Percentiles rank a stretch among this genome's conserved stretches.
Evolutionary conservation across 2,797 vertebrate genomes (phyloP).

Genomic region (Lophotriccus pileatus): DNA sequence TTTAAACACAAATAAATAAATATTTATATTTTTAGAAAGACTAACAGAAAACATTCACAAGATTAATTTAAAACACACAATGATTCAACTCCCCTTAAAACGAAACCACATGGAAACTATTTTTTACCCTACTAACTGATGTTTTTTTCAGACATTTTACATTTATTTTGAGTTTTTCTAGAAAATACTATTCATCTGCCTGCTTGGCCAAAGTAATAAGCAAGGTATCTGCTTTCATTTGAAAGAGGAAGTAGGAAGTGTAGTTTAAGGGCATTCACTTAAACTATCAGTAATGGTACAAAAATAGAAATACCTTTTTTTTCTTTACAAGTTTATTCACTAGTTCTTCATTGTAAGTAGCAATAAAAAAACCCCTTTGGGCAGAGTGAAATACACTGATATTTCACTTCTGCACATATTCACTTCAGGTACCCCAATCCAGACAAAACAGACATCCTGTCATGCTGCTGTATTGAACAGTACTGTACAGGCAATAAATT

Average conservation of each 20-base stretch:
- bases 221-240: background rate
- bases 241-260: background rate
- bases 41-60: background rate
- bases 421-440: background rate
- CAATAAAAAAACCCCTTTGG: background rate
- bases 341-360: background rate
- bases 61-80: background rate
- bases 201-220: background rate
- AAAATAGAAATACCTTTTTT: background rate
- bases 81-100: background rate
- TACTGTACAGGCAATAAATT: background rate
- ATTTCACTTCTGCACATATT: background rate
- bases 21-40: background rate
- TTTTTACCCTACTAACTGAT: background rate
- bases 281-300: background rate
- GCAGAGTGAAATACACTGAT: background rate
- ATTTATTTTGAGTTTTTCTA: slow-evolving; percentile 1
- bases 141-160: slow-evolving; percentile 14
- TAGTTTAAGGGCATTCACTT: background rate
- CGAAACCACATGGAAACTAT: background rate
- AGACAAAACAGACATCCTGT: background rate
- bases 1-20: background rate
- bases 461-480: background rate
- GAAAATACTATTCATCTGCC: background rate
- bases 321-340: background rate